phyloP scores from a whole-genome alignment of 2,113 vertebrate genomes.

The Anthoscopus minutus region DNA sequence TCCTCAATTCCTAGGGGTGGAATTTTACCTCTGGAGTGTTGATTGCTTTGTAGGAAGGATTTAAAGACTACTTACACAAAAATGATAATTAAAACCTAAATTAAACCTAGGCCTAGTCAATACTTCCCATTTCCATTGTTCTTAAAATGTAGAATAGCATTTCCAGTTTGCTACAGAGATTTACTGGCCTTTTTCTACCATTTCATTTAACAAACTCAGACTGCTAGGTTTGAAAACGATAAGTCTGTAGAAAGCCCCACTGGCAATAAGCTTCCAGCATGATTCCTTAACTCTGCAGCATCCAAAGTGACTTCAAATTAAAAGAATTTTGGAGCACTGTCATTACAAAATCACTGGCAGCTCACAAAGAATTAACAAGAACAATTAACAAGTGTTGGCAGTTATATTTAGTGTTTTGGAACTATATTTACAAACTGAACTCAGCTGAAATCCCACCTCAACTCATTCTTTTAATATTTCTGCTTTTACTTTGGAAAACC shows the following conservation, averaged over 20 bases:
- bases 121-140: background rate
- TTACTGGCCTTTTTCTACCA: background rate
- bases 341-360: background rate
- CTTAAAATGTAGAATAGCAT: background rate
- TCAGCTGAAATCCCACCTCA: background rate
- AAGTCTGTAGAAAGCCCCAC: background rate
- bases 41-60: slow-evolving; percentile 1
- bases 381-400: background rate
- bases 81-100: slow-evolving; percentile 18
- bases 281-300: background rate
- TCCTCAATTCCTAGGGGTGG: slow-evolving; percentile 15
- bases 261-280: background rate
- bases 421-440: background rate
- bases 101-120: background rate
- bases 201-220: background rate
- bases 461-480: background rate
- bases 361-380: background rate
- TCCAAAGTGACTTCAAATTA: background rate
- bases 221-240: background rate
- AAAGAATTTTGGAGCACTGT: background rate
- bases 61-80: background rate
- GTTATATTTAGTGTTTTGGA: background rate
- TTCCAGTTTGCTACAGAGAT: background rate
- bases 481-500: background rate
- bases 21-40: slow-evolving; percentile 17